Evolutionary conservation across 2,888 invertebrate genomes (phyloP).

Genomic region (Drosophila colorata): DNA sequence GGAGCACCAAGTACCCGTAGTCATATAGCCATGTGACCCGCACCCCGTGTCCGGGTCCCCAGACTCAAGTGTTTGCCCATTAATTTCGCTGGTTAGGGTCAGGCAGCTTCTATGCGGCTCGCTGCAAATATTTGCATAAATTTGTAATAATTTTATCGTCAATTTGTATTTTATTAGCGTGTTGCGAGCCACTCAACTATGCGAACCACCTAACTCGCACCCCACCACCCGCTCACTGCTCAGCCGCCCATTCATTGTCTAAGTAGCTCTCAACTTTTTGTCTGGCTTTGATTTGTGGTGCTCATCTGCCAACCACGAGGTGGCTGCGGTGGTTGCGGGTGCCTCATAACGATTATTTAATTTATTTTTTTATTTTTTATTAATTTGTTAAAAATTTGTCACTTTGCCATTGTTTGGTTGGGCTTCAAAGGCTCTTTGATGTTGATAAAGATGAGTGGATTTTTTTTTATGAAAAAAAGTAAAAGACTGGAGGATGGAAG

Average conservation of each 20-base stretch:
- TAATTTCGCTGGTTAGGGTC: conserved; percentile 67
- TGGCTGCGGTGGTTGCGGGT: conserved; percentile 43
- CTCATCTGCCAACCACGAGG: conserved; percentile 44
- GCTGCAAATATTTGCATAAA: conserved; percentile 83
- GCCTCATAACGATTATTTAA: conserved; percentile 37
- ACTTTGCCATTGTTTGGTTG: conserved; percentile 55
- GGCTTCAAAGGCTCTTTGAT: conserved; percentile 37
- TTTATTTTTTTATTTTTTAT: conserved; percentile 72
- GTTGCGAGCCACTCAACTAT: conserved; percentile 68
- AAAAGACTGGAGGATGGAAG: too few relatives aligned
- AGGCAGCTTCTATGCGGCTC: conserved; percentile 30
- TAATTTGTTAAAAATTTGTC: conserved; percentile 77
- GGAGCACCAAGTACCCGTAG: conserved; percentile 13
- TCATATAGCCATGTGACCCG: conserved; percentile 53
- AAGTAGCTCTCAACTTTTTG: conserved; percentile 43
- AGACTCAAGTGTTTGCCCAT: conserved; percentile 76
- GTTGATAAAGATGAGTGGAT: conserved; percentile 49
- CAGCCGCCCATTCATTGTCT: conserved; percentile 27
- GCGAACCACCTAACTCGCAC: conserved; percentile 26
- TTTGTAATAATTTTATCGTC: conserved; percentile 84
- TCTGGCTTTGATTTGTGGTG: conserved; percentile 70
- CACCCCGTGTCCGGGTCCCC: conserved; percentile 14
- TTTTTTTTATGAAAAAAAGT: too few relatives aligned
- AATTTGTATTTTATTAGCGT: conserved; percentile 83
- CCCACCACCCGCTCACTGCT: conserved; percentile 10